Percentiles rank a stretch among this genome's conserved stretches.
Conservation (phyloP, 53 echinoderm and acorn worm genomes). For the Stichopus horrens region DNA sequence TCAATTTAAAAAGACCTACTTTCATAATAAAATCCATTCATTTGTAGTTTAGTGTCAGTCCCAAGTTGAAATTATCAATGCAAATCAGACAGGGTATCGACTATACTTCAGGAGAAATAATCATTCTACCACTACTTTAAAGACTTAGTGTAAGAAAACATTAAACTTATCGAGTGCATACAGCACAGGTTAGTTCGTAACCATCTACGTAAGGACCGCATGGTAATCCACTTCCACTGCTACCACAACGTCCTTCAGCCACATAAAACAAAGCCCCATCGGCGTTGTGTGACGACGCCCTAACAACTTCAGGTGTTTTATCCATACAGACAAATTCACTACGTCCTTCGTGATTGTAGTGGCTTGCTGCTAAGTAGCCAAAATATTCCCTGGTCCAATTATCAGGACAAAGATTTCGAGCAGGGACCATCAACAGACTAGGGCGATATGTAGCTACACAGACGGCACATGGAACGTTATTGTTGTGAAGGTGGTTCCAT, state of each 20-base stretch:
- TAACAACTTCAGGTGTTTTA: conserved; percentile 24
- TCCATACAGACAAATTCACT: conserved; percentile 58
- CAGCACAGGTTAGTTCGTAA: no score
- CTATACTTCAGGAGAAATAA: no score
- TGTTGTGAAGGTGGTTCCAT: conserved; percentile 27
- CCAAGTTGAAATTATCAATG: no score
- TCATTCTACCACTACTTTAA: no score
- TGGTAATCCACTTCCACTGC: no score
- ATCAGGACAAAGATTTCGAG: conserved; percentile 52
- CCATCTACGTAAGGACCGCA: no score
- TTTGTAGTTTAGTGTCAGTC: no score
- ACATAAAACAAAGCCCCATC: conserved; percentile 48
- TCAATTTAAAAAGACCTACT: no score
- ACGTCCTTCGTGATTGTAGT: neutral
- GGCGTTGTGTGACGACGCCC: conserved; percentile 31
- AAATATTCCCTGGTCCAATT: conserved; percentile 55
- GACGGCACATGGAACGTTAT: conserved; percentile 50
- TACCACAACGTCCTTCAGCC: conserved; percentile 47
- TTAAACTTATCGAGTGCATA: no score
- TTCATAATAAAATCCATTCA: no score
- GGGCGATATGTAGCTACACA: conserved; percentile 46
- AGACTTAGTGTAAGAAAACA: no score
- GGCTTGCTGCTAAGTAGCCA: conserved; percentile 48
- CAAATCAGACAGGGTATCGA: no score
- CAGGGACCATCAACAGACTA: conserved; percentile 54